These are phyloP conservation scores for Pocillopora meandrina DNA, from an alignment of 92 coral and sea anemone species.

Conservation along the genomic window DNA sequence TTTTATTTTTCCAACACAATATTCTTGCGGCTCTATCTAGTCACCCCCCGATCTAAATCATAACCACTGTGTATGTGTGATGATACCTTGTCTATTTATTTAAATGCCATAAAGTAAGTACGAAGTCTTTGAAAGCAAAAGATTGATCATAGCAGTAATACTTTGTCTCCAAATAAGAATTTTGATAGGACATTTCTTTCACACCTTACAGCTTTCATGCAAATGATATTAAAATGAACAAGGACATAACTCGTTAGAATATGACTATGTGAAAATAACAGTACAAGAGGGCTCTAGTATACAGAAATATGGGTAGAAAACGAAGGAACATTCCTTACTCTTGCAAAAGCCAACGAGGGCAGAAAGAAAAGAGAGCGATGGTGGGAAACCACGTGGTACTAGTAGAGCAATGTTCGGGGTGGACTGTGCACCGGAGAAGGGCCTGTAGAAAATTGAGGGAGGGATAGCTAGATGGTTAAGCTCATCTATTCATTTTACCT, in stretches of 20 bases:
- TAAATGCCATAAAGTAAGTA: no score
- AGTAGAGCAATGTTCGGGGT: conserved; percentile 57
- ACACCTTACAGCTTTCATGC: neutral
- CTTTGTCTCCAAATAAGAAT: neutral
- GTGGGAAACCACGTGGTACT: conserved; percentile 75
- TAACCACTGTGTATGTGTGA: no score
- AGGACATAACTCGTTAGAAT: neutral
- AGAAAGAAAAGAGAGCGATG: conserved; percentile 82
- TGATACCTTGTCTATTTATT: no score
- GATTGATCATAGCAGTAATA: neutral
- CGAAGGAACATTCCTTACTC: conserved; percentile 57
- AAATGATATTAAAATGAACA: neutral
- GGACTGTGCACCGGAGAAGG: conserved; percentile 32
- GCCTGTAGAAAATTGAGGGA: conserved; percentile 16
- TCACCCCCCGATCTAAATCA: no score
- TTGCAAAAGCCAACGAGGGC: conserved; percentile 99
- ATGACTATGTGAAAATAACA: conserved; percentile 35
- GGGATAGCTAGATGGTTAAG: conserved; percentile 3
- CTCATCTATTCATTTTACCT: neutral
- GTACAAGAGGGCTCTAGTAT: neutral
- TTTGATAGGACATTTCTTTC: neutral
- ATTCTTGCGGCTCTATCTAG: no score
- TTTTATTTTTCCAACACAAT: no score
- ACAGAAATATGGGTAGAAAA: neutral
- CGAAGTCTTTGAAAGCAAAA: neutral